Base-by-base conservation (phyloP, 2,797 vertebrate species). In the Chaetophractus vellerosus region DNA sequence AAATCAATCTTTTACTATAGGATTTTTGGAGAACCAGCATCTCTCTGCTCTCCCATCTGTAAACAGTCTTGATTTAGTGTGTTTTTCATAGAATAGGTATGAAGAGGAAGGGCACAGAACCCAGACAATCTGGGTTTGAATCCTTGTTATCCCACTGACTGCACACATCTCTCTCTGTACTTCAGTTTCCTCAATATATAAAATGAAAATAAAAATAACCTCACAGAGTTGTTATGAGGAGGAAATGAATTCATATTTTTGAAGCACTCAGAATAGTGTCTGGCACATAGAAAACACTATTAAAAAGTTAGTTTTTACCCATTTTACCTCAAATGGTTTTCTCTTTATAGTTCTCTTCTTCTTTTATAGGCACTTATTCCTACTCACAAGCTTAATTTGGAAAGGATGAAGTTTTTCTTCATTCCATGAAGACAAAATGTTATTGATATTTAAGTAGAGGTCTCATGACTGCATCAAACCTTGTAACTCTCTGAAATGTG, bases 361-460 rank as follows among this genome's bases (percentile, higher is more conserved):
- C 84, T 89, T 72, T 95, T 48, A 75, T 91, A 64, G 75, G 24
- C 31, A 89, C 50, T 59, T 78, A 63, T 85, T 90, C 57, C 31
- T 64, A 90, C 41, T 85, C 55, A 92, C 41, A 68, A 59, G 26
- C 66, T 91, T 92, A 80, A 88, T 81, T 88, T 96, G 63, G 50
- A 92, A 93, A 96, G 50, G 24, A 90, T 90, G 55, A 82, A 84
- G 64, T 59, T 90, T 87, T 92, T 80, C 81, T 87, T 92, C 69
- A 84, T 87, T 83, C 71, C 16, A 31, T 94, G 50, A 90, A 85
- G 68, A 84, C 84, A 80, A 94, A 96, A 87, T 94, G 78, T 92
- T 94, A 72, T 92, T 84, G n/a, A 94, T 90, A 76, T 87, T 93
- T 93, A 88, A 74, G 52, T 66, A 33, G n/a, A 94, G 31, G 68